Evolutionary conservation across 2,113 vertebrate species (phyloP), one percentile per base, ranked within the genome.

Genomic region (Stictonetta naevosa): DNA sequence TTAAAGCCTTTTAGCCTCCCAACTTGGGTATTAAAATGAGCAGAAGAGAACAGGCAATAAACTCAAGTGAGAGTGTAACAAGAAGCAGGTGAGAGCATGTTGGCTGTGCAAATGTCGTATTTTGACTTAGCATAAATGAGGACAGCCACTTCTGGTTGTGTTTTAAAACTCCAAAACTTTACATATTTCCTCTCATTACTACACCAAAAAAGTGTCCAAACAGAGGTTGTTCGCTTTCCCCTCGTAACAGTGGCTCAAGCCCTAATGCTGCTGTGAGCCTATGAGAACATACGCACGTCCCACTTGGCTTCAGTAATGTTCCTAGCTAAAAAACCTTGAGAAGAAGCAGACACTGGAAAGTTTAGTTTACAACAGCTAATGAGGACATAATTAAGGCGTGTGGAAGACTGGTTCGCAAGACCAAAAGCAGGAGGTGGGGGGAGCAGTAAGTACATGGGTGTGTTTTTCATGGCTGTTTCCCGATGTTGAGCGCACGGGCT

Each of bases 241-340:
- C 40, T 86, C 36, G 2, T 42, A 33, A 33, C 25, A 7, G 62
- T 48, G 58, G 21, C 66, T 86, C 63, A 56, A 66, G 58, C 42
- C 53, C 71, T 66, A 4, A 73, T 50, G 53, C 34, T 52, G 0
- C 52, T 69, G 15, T 75, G 73, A 60, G 50, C 38, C 2, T 33
- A 22, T 0, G 18, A 63, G 46, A 71, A 55, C 2, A 0, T 33
- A 0, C 26, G 42, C 13, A 60, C 29, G 19, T 67, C 42, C 69
- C 75, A n/a, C 60, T 7, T 12, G 29, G 13, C 55, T 93, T 88
- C 73, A 23, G 0, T 64, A 58, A 36, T 29, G 44, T 53, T 33
- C 40, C 22, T 4, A 4, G 6, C 15, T 44, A 50, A 90, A 21
- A 33, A 79, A 48, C 23, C 60, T 46, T 84, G 48, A 56, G 73